phyloP scores from a whole-genome alignment of 2,888 invertebrate genomes.

The Ryuthela nishihirai region DNA sequence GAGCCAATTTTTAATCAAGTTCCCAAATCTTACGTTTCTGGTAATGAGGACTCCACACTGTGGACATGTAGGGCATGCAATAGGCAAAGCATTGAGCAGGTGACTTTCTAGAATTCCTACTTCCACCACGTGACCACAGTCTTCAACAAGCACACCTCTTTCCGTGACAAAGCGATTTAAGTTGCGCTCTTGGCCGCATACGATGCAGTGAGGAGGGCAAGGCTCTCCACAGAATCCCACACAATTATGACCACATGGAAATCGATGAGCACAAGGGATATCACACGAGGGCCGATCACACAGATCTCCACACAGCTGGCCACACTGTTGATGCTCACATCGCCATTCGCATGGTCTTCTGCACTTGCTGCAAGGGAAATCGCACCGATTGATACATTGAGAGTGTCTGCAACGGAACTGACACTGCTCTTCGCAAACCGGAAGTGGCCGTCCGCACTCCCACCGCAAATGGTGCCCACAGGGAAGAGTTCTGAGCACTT shows the following conservation, averaged over 20 bases:
- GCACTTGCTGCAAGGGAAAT: slow-evolving; percentile 46
- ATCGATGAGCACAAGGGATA: slow-evolving; percentile 46
- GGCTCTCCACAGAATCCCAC: slow-evolving; percentile 68
- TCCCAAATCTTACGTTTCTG: slow-evolving; percentile 59
- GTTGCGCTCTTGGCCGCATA: slow-evolving; percentile 52
- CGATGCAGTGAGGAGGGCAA: slow-evolving; percentile 60
- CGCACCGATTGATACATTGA: slow-evolving; percentile 45
- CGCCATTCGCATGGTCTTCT: slow-evolving; percentile 47
- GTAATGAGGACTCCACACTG: slow-evolving; percentile 52
- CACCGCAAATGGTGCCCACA: slow-evolving; percentile 49
- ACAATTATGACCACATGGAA: slow-evolving; percentile 60
- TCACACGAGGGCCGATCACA: slow-evolving; percentile 49
- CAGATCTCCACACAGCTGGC: slow-evolving; percentile 47
- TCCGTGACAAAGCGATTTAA: not conserved
- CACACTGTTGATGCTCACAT: slow-evolving; percentile 47
- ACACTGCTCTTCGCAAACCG: slow-evolving; percentile 46
- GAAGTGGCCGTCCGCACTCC: slow-evolving; percentile 42
- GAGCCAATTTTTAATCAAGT: slow-evolving; percentile 55
- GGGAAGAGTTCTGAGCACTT: slow-evolving; percentile 47
- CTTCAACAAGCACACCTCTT: slow-evolving; percentile 46
- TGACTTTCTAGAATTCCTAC: slow-evolving; percentile 34
- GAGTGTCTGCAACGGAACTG: slow-evolving; percentile 46
- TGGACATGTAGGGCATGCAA: slow-evolving; percentile 1
- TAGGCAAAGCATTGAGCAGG: too few relatives aligned
- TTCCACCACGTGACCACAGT: slow-evolving; percentile 50